These are phyloP conservation scores for Hypocryptadius cinnamomeus DNA, from an alignment of 2,113 vertebrate species.

Conservation along the genomic window DNA sequence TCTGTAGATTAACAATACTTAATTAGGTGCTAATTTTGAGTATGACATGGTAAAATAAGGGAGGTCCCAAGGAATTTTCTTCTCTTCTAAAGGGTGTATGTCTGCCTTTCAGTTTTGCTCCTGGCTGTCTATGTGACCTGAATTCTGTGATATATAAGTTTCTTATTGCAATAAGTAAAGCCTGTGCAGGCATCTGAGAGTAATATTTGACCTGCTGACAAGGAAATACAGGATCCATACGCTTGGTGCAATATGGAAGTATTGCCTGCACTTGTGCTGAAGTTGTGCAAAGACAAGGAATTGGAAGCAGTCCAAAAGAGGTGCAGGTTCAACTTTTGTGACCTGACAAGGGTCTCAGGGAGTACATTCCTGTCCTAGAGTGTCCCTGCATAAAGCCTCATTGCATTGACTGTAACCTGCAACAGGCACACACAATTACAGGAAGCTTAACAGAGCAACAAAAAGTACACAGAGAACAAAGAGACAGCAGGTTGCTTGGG, in stretches of 20 bases:
- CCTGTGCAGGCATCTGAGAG: neutral
- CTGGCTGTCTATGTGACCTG: neutral
- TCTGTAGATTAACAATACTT: neutral
- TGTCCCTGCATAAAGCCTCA: neutral
- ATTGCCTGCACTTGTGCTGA: neutral
- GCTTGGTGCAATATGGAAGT: neutral
- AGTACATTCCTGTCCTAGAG: neutral
- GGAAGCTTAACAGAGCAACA: neutral
- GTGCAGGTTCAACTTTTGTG: neutral
- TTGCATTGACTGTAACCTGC: neutral
- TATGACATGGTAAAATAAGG: neutral
- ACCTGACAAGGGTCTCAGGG: neutral
- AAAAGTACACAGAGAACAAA: neutral
- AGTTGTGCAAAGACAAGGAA: neutral
- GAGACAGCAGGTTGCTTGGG: neutral
- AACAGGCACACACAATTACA: neutral
- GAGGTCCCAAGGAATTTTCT: neutral
- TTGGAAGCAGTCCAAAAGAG: constrained; percentile 1
- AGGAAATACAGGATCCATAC: neutral
- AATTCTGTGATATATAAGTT: neutral
- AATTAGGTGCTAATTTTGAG: neutral
- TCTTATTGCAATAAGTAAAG: neutral
- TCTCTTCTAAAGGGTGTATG: neutral
- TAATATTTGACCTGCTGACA: constrained; percentile 17
- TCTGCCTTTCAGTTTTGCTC: neutral